phyloP scores from a whole-genome alignment of 2,888 invertebrate genomes.

The Lasius platythorax region DNA sequence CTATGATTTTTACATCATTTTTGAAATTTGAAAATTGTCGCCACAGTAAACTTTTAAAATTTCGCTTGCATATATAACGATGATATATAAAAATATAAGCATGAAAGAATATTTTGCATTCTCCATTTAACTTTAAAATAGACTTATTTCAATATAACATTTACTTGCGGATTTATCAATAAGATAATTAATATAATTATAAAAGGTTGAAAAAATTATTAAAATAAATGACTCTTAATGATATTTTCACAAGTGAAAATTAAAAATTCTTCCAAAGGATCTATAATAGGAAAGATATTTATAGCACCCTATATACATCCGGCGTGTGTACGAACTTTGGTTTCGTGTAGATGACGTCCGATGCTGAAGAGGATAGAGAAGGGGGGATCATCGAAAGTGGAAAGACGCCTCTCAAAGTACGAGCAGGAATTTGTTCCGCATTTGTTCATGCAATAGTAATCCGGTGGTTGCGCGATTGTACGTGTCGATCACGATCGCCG shows the following conservation, averaged over 20 bases:
- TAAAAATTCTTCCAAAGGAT: background rate
- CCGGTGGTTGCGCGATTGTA: too few species aligned
- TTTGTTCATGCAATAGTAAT: slow-evolving; percentile 83
- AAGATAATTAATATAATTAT: background rate
- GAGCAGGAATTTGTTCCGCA: slow-evolving; percentile 77
- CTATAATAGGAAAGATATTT: background rate
- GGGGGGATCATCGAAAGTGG: slow-evolving; percentile 78
- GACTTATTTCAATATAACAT: background rate
- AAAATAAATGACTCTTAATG: background rate
- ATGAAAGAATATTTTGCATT: background rate
- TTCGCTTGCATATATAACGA: background rate
- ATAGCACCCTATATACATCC: slow-evolving; percentile 72
- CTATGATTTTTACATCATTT: background rate
- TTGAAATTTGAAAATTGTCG: background rate
- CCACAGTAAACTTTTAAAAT: background rate
- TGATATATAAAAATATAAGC: background rate
- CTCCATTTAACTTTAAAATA: background rate
- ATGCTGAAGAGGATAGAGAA: slow-evolving; percentile 75
- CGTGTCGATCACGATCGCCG: slow-evolving; percentile 2
- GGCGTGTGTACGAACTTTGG: slow-evolving; percentile 86
- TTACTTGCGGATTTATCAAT: background rate
- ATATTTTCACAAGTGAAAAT: background rate
- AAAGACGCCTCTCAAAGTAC: slow-evolving; percentile 85
- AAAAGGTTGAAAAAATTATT: background rate
- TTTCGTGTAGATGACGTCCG: slow-evolving; percentile 84